Evolutionary conservation across 1,140 invertebrate species (phyloP).

Genomic region (Drosophila eugracilis): DNA sequence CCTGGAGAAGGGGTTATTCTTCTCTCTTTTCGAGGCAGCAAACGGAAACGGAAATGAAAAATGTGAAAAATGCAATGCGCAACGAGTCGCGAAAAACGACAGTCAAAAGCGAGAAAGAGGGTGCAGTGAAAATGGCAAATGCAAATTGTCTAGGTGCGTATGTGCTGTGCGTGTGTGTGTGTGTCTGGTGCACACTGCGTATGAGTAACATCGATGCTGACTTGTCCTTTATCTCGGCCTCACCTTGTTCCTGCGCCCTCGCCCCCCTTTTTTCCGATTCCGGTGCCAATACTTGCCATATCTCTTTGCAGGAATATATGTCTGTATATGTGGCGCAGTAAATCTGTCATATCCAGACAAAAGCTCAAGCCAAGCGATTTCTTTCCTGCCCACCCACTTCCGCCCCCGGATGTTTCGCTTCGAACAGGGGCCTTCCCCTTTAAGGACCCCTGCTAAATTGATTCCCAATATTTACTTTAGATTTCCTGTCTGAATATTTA

Average conservation of each 20-base stretch:
- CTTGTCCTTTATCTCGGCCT: slow-evolving; percentile 38
- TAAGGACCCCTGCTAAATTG: not conserved
- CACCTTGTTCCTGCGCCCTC: slow-evolving; percentile 32
- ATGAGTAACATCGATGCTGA: slow-evolving; percentile 59
- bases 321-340: slow-evolving; percentile 63
- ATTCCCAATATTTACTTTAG: slow-evolving; percentile 14
- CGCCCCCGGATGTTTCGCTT: not conserved
- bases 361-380: slow-evolving; percentile 48
- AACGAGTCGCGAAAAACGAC: slow-evolving; percentile 40
- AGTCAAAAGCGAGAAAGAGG: slow-evolving; percentile 5
- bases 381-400: not conserved
- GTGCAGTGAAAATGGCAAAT: slow-evolving; percentile 52
- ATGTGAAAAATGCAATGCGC: slow-evolving; percentile 71
- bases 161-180: slow-evolving; percentile 9
- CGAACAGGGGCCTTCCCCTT: not conserved
- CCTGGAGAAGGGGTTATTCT: not conserved
- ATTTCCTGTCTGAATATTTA: not conserved
- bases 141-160: slow-evolving; percentile 65
- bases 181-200: slow-evolving; percentile 47
- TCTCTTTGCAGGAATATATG: slow-evolving; percentile 69
- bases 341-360: slow-evolving; percentile 72
- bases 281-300: slow-evolving; percentile 72
- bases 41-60: slow-evolving; percentile 80
- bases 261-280: slow-evolving; percentile 32
- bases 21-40: slow-evolving; percentile 39